phyloP scores from a whole-genome alignment of 2,113 vertebrate genomes.

The Apodemus speciosus region DNA sequence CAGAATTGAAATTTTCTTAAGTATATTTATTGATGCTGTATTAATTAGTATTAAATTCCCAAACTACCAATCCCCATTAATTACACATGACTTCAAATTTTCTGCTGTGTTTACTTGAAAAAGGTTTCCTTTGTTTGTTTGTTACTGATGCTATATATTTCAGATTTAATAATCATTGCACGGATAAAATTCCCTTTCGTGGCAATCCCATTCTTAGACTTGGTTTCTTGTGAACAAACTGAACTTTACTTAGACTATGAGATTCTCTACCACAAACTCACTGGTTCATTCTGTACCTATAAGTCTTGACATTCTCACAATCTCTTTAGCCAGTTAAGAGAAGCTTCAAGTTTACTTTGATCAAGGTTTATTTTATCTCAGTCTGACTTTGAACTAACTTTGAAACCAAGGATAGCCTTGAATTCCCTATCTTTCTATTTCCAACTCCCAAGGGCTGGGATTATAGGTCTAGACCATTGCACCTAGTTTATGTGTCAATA shows the following conservation, averaged over 20 bases:
- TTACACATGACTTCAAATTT: not conserved
- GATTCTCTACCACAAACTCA: not conserved
- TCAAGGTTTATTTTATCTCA: not conserved
- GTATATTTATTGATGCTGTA: not conserved
- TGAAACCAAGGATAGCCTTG: not conserved
- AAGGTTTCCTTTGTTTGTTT: not conserved
- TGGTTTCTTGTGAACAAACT: not conserved
- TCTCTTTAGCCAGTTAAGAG: not conserved
- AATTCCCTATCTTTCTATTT: not conserved
- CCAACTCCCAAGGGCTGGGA: not conserved
- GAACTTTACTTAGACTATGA: not conserved
- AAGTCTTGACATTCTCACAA: not conserved
- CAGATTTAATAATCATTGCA: not conserved
- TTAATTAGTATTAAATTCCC: not conserved
- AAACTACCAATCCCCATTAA: slow-evolving; percentile 22
- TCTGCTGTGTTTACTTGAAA: not conserved
- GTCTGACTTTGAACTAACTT: not conserved
- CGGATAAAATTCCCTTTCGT: not conserved
- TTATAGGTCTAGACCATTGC: not conserved
- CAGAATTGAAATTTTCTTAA: slow-evolving; percentile 14
- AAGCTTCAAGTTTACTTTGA: not conserved
- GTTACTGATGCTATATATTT: not conserved
- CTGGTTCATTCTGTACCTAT: not conserved
- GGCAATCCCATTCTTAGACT: not conserved
- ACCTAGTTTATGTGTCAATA: not conserved